These are phyloP conservation scores for Capreolus pygargus DNA, from an alignment of 2,113 vertebrate genomes.

Conservation along the genomic window DNA sequence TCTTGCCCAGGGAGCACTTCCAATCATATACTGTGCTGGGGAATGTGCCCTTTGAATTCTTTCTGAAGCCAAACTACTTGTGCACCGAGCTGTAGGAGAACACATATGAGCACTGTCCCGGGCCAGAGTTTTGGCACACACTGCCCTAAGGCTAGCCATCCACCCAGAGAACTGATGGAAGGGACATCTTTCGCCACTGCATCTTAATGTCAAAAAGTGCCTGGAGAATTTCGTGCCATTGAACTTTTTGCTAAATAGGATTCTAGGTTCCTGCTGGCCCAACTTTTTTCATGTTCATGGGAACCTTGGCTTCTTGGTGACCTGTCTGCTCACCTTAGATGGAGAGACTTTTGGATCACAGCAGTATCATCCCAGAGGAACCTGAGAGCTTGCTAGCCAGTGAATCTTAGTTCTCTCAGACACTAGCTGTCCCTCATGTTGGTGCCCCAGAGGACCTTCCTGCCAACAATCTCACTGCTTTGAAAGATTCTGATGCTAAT, in stretches of 20 bases:
- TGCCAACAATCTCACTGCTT: neutral
- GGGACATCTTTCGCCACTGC: neutral
- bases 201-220: neutral
- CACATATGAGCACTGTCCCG: neutral
- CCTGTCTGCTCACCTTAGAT: neutral
- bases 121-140: neutral
- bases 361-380: neutral
- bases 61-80: neutral
- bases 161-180: neutral
- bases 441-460: neutral
- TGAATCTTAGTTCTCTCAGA: neutral
- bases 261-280: neutral
- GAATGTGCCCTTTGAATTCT: neutral
- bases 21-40: neutral
- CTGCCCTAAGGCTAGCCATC: neutral
- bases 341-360: neutral
- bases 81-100: neutral
- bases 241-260: neutral
- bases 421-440: neutral
- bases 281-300: neutral
- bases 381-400: neutral
- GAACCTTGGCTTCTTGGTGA: neutral
- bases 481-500: neutral
- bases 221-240: neutral
- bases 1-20: neutral